Conservation (phyloP, 1,140 invertebrate species). For the Drosophila equinoxialis region DNA sequence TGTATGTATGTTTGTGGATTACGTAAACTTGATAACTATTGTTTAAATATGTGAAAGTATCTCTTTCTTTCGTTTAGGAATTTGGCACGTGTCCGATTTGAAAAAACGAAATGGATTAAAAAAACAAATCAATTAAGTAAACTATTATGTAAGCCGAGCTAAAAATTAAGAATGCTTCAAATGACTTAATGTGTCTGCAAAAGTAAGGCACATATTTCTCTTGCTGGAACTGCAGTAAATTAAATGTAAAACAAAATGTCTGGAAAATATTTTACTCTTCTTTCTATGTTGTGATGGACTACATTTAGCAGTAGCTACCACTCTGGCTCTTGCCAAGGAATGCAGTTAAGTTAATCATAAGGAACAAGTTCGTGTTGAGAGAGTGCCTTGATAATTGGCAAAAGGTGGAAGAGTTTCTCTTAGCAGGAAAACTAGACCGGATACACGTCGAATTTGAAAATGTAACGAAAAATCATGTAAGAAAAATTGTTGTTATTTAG, state of each 20-base stretch:
- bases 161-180: conserved; percentile 28
- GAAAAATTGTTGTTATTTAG: too few species aligned
- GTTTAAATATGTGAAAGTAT: conserved; percentile 49
- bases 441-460: neutral
- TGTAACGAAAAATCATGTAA: too few species aligned
- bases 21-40: neutral
- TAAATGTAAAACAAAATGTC: conserved; percentile 28
- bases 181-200: conserved; percentile 48
- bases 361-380: conserved; percentile 30
- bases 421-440: neutral
- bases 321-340: conserved; percentile 35
- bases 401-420: neutral
- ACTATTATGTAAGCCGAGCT: conserved; percentile 12
- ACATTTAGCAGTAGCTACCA: conserved; percentile 25
- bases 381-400: conserved; percentile 1
- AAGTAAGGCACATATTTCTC: conserved; percentile 43
- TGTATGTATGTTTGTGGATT: conserved; percentile 42
- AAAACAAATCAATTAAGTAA: conserved; percentile 53
- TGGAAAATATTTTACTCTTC: conserved; percentile 15
- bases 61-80: conserved; percentile 10
- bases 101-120: conserved; percentile 42
- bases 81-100: conserved; percentile 58
- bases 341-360: conserved; percentile 48
- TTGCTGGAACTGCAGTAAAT: conserved; percentile 50
- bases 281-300: conserved; percentile 28